phyloP scores from a whole-genome alignment of 1,140 invertebrate genomes.

The Pollicipes pollicipes region DNA sequence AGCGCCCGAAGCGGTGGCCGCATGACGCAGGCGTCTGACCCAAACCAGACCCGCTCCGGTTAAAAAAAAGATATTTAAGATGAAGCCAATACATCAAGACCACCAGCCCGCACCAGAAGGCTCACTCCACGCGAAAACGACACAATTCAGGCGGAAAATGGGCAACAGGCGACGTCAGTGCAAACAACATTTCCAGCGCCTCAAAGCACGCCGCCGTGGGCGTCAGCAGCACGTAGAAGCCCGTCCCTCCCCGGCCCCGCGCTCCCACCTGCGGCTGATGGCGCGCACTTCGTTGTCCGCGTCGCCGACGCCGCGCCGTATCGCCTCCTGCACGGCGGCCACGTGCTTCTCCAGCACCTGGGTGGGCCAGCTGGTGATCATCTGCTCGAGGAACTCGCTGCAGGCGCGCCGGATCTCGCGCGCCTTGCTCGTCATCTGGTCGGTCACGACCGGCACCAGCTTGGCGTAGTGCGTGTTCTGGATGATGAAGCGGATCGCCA shows the following conservation, averaged over 20 bases:
- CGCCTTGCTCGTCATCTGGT: conserved; percentile 62
- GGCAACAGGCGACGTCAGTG: too few species aligned
- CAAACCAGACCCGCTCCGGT: too few species aligned
- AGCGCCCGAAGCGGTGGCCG: too few species aligned
- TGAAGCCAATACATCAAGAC: too few species aligned
- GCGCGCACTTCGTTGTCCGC: conserved; percentile 73
- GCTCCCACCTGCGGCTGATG: conserved; percentile 44
- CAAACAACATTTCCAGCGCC: too few species aligned
- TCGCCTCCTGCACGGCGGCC: conserved; percentile 53
- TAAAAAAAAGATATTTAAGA: too few species aligned
- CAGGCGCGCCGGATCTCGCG: conserved; percentile 68
- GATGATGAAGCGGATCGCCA: conserved; percentile 76
- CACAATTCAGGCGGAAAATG: too few species aligned
- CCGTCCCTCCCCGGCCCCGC: neutral
- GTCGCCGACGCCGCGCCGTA: conserved; percentile 77
- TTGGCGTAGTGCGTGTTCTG: conserved; percentile 64
- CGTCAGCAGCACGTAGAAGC: neutral
- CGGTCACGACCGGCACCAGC: conserved; percentile 68
- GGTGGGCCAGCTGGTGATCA: conserved; percentile 69
- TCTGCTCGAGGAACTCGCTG: conserved; percentile 66
- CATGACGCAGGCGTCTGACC: too few species aligned
- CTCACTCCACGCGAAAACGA: too few species aligned
- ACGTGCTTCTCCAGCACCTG: conserved; percentile 64
- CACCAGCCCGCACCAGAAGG: too few species aligned
- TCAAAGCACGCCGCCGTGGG: too few species aligned